Evolutionary conservation across 2,113 vertebrate genomes (phyloP), one percentile per base, ranked within the genome.

Genomic region (Oplegnathus fasciatus): DNA sequence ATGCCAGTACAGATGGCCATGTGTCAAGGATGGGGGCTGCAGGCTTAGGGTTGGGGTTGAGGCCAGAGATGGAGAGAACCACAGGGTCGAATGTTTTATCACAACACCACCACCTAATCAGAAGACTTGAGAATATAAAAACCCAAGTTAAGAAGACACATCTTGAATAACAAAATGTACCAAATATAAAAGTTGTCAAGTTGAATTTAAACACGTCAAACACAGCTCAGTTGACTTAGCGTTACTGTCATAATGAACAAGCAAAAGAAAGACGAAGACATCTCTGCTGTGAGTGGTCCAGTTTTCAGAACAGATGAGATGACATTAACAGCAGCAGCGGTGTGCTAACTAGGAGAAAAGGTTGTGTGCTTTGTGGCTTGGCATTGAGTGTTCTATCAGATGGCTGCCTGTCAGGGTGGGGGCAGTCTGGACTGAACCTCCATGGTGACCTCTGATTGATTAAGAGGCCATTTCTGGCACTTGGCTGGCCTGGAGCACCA

Each of bases 371-470:
- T 48, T 61, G 83, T 76, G 84, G 50, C 83, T 93, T 91, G 91
- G 88, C 91, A 85, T 24, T 75, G 80, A 92, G 73, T 86, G 85
- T 70, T 94, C 87, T 66, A 58, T 95, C 92, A 93, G 93, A 93
- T 92, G 94, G 89, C 78, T 67, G 71, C 84, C 89, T 91, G 91
- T 90, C 86, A 81, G 83, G 88, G 87, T 72, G 89, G 86, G 84
- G 72, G 77, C 78, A 81, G 80, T 93, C 93, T 91, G 92, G 84
- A 78, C 78, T 48, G 75, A 89, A 83, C 66, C 90, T 87, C 84
- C 85, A 65, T 48, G 54, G 67, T 90, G 93, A 95, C 91, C 94
- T 88, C 92, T 94, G 94, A 94, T 94, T 95, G 93, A 95, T 94
- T 93, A 94, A 94, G 90, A 94, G 93, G 90, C 89, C 88, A 76